Evolutionary conservation across 23 tunicate genomes (phyloP).

Genomic region (Trididemnum nubilum): DNA sequence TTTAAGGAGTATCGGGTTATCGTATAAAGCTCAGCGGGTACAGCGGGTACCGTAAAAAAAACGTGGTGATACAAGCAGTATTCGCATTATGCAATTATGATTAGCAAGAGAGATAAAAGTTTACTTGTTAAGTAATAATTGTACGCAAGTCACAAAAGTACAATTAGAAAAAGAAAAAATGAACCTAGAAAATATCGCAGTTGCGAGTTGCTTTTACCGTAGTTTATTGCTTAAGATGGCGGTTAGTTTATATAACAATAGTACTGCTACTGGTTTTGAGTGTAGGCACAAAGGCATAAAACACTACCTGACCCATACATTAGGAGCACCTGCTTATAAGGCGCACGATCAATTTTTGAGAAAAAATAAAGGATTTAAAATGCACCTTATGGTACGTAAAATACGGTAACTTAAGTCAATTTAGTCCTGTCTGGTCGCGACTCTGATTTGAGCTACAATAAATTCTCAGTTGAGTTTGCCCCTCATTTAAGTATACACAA

Average conservation of each 20-base stretch:
- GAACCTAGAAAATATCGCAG: background rate
- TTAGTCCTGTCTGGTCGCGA: too few species aligned
- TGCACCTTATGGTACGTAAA: too few species aligned
- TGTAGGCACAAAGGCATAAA: background rate
- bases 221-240: background rate
- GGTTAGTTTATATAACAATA: background rate
- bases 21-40: too few species aligned
- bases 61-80: too few species aligned
- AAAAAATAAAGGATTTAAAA: too few species aligned
- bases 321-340: background rate
- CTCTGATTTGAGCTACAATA: too few species aligned
- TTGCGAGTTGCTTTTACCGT: background rate
- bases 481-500: too few species aligned
- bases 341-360: too few species aligned
- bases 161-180: background rate
- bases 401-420: too few species aligned
- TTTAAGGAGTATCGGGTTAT: too few species aligned
- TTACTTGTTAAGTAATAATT: background rate
- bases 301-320: background rate
- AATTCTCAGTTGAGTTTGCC: too few species aligned
- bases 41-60: slow-evolving; percentile 1
- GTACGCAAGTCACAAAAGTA: background rate
- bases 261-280: background rate
- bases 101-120: background rate
- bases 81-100: background rate